phyloP scores from a whole-genome alignment of 2,113 vertebrate species.

The Tragelaphus scriptus region DNA sequence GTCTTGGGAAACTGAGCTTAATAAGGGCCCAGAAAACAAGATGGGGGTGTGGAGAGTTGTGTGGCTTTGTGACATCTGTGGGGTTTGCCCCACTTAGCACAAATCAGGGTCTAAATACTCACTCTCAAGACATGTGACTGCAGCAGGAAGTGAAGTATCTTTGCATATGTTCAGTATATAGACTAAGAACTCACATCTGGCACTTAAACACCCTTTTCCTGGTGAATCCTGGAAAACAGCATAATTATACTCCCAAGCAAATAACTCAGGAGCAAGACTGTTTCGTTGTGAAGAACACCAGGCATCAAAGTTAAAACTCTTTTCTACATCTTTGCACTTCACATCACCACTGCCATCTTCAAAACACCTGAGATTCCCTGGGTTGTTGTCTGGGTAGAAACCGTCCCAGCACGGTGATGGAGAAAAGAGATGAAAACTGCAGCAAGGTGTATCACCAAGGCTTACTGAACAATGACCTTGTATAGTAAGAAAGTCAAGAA shows the following conservation, averaged over 20 bases:
- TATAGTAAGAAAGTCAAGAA: constrained; percentile 32
- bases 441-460: not conserved
- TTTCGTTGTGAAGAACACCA: not conserved
- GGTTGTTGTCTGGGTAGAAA: not conserved
- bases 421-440: not conserved
- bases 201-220: constrained; percentile 46
- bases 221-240: constrained; percentile 58
- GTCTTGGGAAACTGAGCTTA: not conserved
- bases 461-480: constrained; percentile 29
- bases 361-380: not conserved
- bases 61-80: not conserved
- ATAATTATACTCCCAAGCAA: constrained; percentile 53
- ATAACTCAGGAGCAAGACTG: constrained; percentile 18
- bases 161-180: constrained; percentile 3
- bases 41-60: not conserved
- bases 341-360: not conserved
- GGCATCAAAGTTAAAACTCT: constrained; percentile 35
- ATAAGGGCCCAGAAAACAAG: not conserved
- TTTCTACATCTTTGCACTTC: not conserved
- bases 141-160: constrained; percentile 1
- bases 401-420: not conserved
- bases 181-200: constrained; percentile 48
- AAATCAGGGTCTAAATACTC: not conserved
- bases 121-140: not conserved
- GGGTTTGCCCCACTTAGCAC: not conserved